phyloP scores from a whole-genome alignment of 2,797 vertebrate genomes.

The Halcyon leucocephala region DNA sequence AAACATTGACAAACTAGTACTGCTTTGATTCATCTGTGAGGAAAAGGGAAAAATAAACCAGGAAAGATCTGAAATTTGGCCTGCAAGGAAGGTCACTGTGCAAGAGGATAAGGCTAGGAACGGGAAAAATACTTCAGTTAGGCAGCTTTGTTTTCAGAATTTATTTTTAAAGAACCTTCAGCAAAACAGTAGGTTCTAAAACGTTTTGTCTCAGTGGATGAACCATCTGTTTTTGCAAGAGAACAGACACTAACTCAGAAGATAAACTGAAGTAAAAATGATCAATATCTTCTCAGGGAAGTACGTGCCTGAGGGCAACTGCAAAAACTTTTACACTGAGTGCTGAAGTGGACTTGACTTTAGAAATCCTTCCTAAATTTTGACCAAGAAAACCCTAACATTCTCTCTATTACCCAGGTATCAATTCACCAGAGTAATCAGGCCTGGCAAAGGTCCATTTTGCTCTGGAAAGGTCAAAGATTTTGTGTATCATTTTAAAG shows the following conservation, averaged over 20 bases:
- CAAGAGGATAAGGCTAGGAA: neutral
- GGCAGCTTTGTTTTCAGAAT: neutral
- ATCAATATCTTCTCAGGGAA: neutral
- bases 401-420: neutral
- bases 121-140: neutral
- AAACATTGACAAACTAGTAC: neutral
- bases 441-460: neutral
- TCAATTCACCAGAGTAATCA: neutral
- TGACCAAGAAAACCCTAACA: neutral
- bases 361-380: neutral
- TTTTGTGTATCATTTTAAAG: neutral
- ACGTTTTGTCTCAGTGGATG: neutral
- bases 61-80: neutral
- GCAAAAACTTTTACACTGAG: neutral
- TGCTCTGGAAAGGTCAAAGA: neutral
- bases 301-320: fast-evolving
- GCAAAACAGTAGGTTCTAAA: neutral
- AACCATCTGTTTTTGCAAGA: neutral
- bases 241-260: neutral
- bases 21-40: neutral
- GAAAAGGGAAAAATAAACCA: neutral
- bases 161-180: neutral
- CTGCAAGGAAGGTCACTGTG: neutral
- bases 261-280: neutral
- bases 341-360: neutral